Conservation (phyloP, 2,888 invertebrate species). For the Glaucopsyche alexis region DNA sequence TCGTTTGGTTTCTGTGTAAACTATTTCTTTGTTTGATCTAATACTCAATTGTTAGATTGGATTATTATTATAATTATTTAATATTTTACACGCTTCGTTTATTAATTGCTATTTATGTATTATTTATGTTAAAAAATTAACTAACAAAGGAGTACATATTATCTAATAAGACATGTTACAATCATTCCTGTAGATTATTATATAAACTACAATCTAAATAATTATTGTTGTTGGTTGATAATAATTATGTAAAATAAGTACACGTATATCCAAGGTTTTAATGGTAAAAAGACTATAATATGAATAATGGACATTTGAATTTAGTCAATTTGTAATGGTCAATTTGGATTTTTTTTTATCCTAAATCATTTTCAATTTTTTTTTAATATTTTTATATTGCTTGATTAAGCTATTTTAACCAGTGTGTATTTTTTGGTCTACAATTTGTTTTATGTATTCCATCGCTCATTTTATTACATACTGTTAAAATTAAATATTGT, state of each 20-base stretch:
- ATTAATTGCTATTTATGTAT: background rate
- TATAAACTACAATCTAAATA: constrained; percentile 8
- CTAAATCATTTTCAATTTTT: background rate
- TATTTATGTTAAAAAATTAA: background rate
- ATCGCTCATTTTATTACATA: background rate
- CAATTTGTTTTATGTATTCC: background rate
- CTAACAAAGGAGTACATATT: background rate
- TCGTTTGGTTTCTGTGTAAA: no score
- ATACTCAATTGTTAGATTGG: no score
- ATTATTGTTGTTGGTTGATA: constrained; percentile 24
- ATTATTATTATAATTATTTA: no score
- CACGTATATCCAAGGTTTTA: constrained; percentile 4
- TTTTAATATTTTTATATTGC: background rate
- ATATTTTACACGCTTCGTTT: background rate
- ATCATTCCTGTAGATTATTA: constrained; percentile 6
- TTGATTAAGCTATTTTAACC: background rate
- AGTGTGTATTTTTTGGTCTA: background rate
- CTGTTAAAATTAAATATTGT: background rate
- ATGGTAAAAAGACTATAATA: background rate
- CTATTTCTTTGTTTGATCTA: no score
- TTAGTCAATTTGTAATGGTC: background rate
- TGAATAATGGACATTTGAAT: background rate
- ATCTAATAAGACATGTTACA: constrained; percentile 4
- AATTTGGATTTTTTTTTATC: background rate
- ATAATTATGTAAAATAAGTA: constrained; percentile 20